Conservation (phyloP, 2,888 invertebrate genomes). For the Coronaproctus castanopsis region DNA sequence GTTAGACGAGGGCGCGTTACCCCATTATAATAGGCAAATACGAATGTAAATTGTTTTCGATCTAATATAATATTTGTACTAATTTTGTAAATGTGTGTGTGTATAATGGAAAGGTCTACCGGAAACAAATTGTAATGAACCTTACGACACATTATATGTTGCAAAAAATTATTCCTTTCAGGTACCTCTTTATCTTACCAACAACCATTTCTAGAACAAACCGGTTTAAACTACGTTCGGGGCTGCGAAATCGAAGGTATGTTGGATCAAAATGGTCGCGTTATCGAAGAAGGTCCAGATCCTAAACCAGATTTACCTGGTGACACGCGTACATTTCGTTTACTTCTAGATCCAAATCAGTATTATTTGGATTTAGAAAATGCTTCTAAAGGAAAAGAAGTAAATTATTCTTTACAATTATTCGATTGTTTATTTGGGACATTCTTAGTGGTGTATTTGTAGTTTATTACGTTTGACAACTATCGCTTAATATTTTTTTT, state of each 20-base stretch:
- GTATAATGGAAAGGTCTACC: too few species aligned
- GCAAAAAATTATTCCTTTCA: too few species aligned
- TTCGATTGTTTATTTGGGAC: neutral
- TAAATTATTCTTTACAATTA: neutral
- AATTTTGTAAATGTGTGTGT: too few species aligned
- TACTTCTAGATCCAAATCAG: constrained; percentile 92
- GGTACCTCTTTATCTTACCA: constrained; percentile 25
- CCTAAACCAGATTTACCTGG: constrained; percentile 70
- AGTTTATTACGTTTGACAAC: neutral
- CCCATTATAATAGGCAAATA: too few species aligned
- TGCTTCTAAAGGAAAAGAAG: constrained; percentile 33
- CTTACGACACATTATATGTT: too few species aligned
- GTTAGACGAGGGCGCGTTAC: too few species aligned
- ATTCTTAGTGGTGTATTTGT: neutral
- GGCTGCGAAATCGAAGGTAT: constrained; percentile 98
- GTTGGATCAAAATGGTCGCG: constrained; percentile 81
- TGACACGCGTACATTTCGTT: constrained; percentile 74
- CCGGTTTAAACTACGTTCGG: constrained; percentile 73
- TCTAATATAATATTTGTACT: too few species aligned
- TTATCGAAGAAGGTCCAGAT: constrained; percentile 90
- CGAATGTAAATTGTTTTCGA: too few species aligned
- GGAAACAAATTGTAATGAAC: too few species aligned
- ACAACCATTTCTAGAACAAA: constrained; percentile 75
- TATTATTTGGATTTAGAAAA: constrained; percentile 79
- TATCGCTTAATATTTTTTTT: neutral